Conservation (phyloP, 2,888 invertebrate species). For the Protonemura montana region DNA sequence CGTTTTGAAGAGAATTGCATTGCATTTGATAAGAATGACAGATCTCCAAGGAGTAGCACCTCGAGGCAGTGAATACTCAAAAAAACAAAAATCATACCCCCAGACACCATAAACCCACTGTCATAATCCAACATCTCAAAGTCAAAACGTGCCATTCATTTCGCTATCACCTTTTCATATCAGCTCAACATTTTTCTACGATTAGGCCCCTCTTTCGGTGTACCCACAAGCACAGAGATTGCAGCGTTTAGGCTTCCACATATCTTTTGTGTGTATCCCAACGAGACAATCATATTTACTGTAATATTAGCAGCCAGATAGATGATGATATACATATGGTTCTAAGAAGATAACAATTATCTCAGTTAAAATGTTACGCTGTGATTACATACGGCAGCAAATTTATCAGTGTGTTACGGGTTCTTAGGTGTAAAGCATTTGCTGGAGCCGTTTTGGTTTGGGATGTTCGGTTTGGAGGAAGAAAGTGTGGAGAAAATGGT, state of each 20-base stretch:
- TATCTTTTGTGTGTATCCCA: background rate
- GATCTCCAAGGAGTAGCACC: too few species aligned
- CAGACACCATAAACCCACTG: background rate
- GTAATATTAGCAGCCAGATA: conserved; percentile 7
- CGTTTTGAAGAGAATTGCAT: too few species aligned
- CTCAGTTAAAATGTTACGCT: background rate
- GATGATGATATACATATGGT: conserved; percentile 3
- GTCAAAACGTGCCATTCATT: background rate
- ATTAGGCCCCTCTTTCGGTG: background rate
- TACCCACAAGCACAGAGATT: background rate
- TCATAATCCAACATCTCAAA: background rate
- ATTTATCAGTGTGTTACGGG: conserved; percentile 23
- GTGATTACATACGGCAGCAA: background rate
- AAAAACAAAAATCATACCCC: background rate
- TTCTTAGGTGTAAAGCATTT: conserved; percentile 25
- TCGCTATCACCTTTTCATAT: background rate
- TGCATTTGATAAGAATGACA: too few species aligned
- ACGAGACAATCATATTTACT: conserved; percentile 2
- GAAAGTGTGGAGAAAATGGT: background rate
- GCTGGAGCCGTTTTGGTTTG: background rate
- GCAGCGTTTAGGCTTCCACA: background rate
- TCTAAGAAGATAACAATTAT: conserved; percentile 3
- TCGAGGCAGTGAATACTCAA: too few species aligned
- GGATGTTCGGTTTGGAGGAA: background rate
- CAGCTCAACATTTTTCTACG: background rate